Evolutionary conservation across 2,888 invertebrate genomes (phyloP).

Genomic region (Pycnomerus fuliginosus): DNA sequence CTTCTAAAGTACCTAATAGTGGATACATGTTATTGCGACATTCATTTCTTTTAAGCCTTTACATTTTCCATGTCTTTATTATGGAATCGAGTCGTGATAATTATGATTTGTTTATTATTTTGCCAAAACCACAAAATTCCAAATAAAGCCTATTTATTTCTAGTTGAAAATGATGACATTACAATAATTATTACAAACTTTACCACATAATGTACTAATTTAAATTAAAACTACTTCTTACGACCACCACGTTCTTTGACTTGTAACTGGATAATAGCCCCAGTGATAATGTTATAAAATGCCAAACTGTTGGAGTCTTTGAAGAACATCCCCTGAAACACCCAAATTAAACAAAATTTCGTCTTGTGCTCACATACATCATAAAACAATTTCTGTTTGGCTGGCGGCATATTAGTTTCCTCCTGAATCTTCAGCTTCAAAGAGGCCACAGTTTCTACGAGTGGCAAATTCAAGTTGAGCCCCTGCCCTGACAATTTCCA

Average conservation of each 20-base stretch:
- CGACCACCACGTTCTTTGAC: slow-evolving; percentile 97
- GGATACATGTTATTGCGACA: too few species aligned
- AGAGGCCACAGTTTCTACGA: slow-evolving; percentile 76
- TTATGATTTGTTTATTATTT: too few species aligned
- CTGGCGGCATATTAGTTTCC: slow-evolving; percentile 88
- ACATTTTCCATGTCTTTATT: too few species aligned
- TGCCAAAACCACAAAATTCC: too few species aligned
- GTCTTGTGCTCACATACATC: slow-evolving; percentile 77
- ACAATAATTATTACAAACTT: too few species aligned
- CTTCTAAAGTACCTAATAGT: too few species aligned
- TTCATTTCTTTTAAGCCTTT: too few species aligned
- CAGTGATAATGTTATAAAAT: slow-evolving; percentile 90
- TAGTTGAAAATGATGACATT: too few species aligned
- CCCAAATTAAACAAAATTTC: slow-evolving; percentile 16
- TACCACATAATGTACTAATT: too few species aligned
- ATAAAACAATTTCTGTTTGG: slow-evolving; percentile 94
- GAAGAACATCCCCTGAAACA: slow-evolving; percentile 89
- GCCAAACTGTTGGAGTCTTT: slow-evolving; percentile 95
- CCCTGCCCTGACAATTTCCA: slow-evolving; percentile 94
- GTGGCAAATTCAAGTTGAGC: slow-evolving; percentile 73
- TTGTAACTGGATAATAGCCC: slow-evolving; percentile 81
- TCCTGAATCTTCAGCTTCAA: slow-evolving; percentile 87
- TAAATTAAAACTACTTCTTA: slow-evolving; percentile 81
- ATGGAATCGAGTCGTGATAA: too few species aligned
- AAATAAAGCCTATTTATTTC: too few species aligned